Percentiles rank a stretch among this genome's conserved stretches.
These are phyloP conservation scores for Aphelinus atriplicis DNA, from an alignment of 1,140 invertebrate species.

Conservation along the genomic window DNA sequence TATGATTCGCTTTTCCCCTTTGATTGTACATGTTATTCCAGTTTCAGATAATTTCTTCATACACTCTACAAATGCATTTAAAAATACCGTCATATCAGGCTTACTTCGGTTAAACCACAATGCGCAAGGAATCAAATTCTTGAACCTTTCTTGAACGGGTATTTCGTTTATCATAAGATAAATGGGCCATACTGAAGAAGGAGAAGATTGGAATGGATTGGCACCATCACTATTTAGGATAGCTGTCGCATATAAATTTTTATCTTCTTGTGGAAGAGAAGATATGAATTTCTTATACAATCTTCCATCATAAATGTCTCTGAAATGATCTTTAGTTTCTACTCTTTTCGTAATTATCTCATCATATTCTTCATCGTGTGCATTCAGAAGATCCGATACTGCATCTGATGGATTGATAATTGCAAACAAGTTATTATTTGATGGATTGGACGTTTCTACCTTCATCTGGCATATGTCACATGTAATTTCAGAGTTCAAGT, in stretches of 20 bases:
- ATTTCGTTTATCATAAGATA: slow-evolving; percentile 1
- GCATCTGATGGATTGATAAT: background rate
- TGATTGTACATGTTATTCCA: background rate
- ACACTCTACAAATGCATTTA: background rate
- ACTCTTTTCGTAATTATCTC: background rate
- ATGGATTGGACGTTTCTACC: background rate
- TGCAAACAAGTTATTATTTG: background rate
- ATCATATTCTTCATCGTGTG: background rate
- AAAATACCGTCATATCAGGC: background rate
- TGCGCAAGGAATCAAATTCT: background rate
- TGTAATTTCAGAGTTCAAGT: background rate
- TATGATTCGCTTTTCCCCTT: background rate
- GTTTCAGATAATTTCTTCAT: background rate
- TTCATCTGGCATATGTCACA: background rate
- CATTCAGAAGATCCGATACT: background rate
- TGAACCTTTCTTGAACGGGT: background rate
- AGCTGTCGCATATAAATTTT: background rate
- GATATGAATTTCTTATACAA: background rate
- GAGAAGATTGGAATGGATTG: background rate
- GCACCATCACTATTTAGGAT: slow-evolving; percentile 1
- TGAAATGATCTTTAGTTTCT: background rate
- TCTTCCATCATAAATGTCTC: slow-evolving; percentile 1
- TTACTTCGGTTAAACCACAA: background rate
- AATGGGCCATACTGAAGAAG: background rate
- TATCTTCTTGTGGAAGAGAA: background rate